These are phyloP conservation scores for Tinea semifulvella DNA, from an alignment of 2,888 invertebrate genomes.

Conservation along the genomic window DNA sequence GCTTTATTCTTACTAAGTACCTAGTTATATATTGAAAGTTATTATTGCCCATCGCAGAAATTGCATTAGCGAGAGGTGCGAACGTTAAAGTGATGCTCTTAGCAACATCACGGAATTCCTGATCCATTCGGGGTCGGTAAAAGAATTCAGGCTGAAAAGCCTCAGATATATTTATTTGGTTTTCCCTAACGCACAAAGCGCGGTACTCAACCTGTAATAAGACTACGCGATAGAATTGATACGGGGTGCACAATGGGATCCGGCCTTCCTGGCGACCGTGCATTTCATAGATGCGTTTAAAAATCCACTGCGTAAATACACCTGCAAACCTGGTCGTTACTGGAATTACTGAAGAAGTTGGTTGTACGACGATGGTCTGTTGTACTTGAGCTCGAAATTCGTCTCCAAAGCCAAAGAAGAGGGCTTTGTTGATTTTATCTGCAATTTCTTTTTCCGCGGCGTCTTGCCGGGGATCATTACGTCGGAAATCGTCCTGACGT, in stretches of 20 bases:
- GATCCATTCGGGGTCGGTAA: neutral
- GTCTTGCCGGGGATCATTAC: neutral
- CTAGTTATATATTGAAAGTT: no score
- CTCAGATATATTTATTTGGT: neutral
- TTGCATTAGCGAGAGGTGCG: neutral
- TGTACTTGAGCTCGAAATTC: neutral
- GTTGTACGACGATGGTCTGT: neutral
- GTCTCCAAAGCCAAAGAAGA: neutral
- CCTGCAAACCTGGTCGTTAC: neutral
- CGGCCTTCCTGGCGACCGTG: no score
- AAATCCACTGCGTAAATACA: neutral
- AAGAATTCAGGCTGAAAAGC: neutral
- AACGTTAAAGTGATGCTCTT: neutral
- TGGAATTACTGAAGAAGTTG: neutral
- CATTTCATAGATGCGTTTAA: no score
- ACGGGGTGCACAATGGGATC: no score
- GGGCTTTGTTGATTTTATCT: neutral
- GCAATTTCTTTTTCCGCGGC: neutral
- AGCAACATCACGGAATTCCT: neutral
- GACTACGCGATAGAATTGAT: no score
- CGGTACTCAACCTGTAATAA: neutral
- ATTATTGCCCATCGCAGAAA: no score
- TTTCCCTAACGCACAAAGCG: neutral
- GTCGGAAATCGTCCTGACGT: neutral
- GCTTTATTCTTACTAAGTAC: no score